phyloP scores from a whole-genome alignment of 2,797 vertebrate species.

The Petrocephalus schoutedeni region DNA sequence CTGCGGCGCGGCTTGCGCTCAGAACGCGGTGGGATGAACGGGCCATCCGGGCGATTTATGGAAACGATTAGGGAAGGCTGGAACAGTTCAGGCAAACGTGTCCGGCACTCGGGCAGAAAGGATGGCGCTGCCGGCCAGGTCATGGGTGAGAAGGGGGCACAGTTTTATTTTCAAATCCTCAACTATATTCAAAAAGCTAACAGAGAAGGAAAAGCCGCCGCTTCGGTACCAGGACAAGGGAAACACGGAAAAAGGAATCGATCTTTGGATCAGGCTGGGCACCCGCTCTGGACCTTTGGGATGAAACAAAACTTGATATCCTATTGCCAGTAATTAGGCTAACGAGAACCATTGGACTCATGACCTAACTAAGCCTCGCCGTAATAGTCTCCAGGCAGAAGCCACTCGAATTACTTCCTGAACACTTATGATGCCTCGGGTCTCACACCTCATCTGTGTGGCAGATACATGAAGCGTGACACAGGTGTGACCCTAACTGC shows the following conservation, averaged over 20 bases:
- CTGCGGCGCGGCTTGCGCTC: slow-evolving; percentile 8
- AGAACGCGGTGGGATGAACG: neutral
- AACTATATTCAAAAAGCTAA: neutral
- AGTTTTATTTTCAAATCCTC: neutral
- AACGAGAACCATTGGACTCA: neutral
- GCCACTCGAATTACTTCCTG: neutral
- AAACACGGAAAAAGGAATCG: neutral
- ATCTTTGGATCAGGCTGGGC: neutral
- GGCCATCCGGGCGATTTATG: neutral
- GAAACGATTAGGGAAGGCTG: neutral
- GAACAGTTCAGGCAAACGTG: neutral
- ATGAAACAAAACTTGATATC: neutral
- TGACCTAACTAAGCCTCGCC: neutral
- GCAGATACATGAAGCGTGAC: neutral
- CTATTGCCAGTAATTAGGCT: neutral
- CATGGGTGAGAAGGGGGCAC: neutral
- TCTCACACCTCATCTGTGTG: neutral
- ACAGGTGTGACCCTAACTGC: neutral
- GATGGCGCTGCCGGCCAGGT: neutral
- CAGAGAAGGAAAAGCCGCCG: neutral
- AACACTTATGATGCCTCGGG: neutral
- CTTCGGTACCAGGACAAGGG: neutral
- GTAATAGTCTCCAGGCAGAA: neutral
- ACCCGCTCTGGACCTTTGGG: neutral
- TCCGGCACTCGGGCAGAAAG: neutral